Evolutionary conservation across 2,113 vertebrate genomes (phyloP), one percentile per base, ranked within the genome.

Genomic region (Gavialis gangeticus): DNA sequence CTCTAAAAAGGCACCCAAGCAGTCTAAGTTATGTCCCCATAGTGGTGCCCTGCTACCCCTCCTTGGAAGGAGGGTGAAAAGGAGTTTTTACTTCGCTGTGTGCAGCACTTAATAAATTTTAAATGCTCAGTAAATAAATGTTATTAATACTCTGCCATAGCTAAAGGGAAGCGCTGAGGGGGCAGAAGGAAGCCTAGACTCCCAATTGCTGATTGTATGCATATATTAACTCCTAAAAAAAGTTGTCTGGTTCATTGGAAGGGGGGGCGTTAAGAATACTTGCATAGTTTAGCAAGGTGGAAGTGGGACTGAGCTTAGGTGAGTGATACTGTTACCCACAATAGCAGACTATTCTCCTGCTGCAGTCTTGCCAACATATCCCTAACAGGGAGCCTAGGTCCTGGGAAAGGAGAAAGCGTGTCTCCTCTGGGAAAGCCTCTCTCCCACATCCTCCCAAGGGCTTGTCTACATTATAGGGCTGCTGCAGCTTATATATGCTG

Each of bases 181-280:
- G 66, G 77, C 84, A 66, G 71, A 25, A 86, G 57, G 62, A 88
- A 84, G n/a, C 69, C 64, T 55, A 75, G 91, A 82, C 6, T n/a
- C 27, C 2, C 24, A 30, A n/a, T n/a, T 67, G 64, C 28, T 30
- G 46, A 19, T 28, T 10, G n/a, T 16, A 66, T 66, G 14, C 64
- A 30, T 66, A n/a, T 67, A n/a, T 67, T 28, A 67, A n/a, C n/a
- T 17, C n/a, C 46, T 46, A 66, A 21, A 28, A 69, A 2, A 21
- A 24, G 5, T 78, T 80, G 30, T 19, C 58, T 88, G 5, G 6
- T 60, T 91, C 63, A 75, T 58, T 30, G 55, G 25, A 69, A 69
- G 54, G 79, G 9, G 79, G 58, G 34, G 19, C 3, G 15, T 21
- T 80, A 0, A 0, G 64, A 46, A 69, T 37, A 4, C 22, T 85